A percentile compares a stretch with the other conserved stretches of the same genome.
phyloP scores from a whole-genome alignment of 2,113 vertebrate species.

The Gulo gulo region DNA sequence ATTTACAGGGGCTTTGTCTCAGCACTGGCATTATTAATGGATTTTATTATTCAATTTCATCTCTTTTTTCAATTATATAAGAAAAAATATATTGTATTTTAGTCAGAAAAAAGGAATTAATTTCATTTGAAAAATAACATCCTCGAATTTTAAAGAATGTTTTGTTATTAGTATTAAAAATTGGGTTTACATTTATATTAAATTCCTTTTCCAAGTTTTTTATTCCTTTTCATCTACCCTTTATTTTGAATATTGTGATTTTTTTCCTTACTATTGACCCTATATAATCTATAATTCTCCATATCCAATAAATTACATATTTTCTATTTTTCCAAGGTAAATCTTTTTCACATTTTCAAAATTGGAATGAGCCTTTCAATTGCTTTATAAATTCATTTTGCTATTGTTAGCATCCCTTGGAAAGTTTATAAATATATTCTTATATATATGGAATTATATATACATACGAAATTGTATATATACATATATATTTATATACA shows the following conservation, averaged over 20 bases:
- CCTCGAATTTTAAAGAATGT: neutral
- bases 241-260: neutral
- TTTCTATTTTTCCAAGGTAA: neutral
- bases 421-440: neutral
- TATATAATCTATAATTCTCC: neutral
- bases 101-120: neutral
- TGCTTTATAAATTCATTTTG: neutral
- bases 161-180: neutral
- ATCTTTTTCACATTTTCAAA: neutral
- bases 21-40: neutral
- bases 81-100: neutral
- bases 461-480: neutral
- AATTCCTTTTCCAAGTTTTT: neutral
- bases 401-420: neutral
- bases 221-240: neutral
- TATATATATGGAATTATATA: neutral
- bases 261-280: neutral
- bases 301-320: neutral
- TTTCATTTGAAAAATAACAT: neutral
- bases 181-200: neutral
- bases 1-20: neutral
- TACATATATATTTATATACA: neutral
- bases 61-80: neutral
- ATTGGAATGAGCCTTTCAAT: neutral
- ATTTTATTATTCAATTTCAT: neutral